Percentiles rank a stretch among this genome's conserved stretches.
Evolutionary conservation across 2,797 vertebrate species (phyloP).

Genomic region (Heterohyrax brucei): DNA sequence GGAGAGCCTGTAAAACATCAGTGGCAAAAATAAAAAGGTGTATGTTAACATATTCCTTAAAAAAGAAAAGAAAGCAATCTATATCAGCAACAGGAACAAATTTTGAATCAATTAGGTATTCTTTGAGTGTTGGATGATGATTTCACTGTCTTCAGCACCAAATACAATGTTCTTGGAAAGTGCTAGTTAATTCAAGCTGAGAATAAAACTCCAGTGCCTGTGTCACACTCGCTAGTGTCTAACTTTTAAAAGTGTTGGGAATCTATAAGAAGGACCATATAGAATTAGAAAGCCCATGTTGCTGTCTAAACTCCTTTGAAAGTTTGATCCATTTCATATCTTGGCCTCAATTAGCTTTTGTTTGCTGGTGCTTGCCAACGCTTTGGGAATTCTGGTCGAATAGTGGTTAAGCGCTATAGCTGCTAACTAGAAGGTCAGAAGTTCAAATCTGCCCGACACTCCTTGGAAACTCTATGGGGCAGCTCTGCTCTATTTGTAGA

Average conservation of each 20-base stretch:
- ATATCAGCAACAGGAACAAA: background rate
- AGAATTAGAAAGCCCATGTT: background rate
- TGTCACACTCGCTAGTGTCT: background rate
- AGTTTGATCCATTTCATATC: background rate
- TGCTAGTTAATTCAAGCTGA: background rate
- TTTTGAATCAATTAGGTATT: background rate
- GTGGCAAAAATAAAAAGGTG: slow-evolving; percentile 20
- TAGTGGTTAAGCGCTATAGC: no score
- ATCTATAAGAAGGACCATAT: background rate
- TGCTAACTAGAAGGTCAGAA: no score
- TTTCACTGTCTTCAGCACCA: background rate
- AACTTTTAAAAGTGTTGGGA: background rate
- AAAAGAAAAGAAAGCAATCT: slow-evolving; percentile 33
- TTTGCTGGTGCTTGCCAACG: slow-evolving; percentile 66
- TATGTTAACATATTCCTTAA: background rate
- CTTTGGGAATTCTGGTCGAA: no score
- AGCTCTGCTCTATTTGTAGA: no score
- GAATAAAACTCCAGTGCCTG: background rate
- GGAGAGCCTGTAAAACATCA: background rate
- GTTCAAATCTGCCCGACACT: no score
- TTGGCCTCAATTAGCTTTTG: background rate
- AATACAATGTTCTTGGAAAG: background rate
- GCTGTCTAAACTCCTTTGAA: slow-evolving; percentile 48
- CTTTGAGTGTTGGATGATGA: background rate
- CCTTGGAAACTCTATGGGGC: no score